These are phyloP conservation scores for Hyposoter dolosus DNA, from an alignment of 2,888 invertebrate species.

Conservation along the genomic window DNA sequence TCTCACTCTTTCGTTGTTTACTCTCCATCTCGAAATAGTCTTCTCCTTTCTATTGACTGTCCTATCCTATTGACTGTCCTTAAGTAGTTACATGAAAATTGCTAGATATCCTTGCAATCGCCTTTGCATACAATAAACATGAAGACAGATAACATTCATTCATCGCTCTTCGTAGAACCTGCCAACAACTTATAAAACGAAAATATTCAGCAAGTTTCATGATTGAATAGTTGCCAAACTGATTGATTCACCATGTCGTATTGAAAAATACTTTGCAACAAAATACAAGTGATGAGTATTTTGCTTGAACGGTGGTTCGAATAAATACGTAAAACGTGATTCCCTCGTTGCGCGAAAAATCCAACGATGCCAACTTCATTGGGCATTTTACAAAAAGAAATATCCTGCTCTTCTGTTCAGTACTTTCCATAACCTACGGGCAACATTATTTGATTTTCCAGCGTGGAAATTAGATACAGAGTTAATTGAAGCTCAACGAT, in stretches of 20 bases:
- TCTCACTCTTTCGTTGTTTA: slow-evolving; percentile 14
- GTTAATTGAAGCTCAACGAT: not conserved
- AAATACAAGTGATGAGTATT: no score
- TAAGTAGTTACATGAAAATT: slow-evolving; percentile 67
- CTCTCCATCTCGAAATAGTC: slow-evolving; percentile 29
- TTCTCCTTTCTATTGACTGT: slow-evolving; percentile 67
- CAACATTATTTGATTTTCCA: not conserved
- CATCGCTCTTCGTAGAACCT: slow-evolving; percentile 10
- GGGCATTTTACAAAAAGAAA: no score
- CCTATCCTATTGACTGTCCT: slow-evolving; percentile 70
- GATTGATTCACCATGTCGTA: no score
- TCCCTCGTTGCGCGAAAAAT: not conserved
- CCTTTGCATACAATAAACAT: slow-evolving; percentile 22
- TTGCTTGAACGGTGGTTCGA: not conserved
- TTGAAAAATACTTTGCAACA: no score
- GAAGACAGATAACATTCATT: slow-evolving; percentile 12
- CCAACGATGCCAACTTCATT: not conserved
- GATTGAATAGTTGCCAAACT: not conserved
- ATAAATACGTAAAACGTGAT: not conserved
- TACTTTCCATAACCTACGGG: not conserved
- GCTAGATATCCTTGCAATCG: slow-evolving; percentile 37
- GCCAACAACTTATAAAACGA: not conserved
- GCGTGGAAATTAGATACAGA: not conserved
- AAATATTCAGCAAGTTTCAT: not conserved
- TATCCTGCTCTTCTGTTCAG: no score